These are phyloP conservation scores for Lerema accius DNA, from an alignment of 1,140 invertebrate genomes.

Conservation along the genomic window DNA sequence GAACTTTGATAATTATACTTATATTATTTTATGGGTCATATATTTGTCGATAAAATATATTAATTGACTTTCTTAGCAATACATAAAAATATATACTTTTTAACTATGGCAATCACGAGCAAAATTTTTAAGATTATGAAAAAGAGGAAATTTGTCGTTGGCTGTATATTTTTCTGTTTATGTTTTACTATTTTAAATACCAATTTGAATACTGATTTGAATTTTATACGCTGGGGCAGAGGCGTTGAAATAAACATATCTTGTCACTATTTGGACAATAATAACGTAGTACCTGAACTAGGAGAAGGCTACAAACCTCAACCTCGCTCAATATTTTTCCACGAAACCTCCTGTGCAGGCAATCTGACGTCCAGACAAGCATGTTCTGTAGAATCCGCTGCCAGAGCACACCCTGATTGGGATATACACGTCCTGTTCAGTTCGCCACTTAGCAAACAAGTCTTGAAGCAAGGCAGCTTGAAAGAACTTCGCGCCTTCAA, in stretches of 20 bases:
- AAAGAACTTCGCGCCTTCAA: slow-evolving; percentile 55
- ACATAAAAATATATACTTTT: not conserved
- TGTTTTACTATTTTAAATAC: slow-evolving; percentile 1
- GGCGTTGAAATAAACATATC: slow-evolving; percentile 36
- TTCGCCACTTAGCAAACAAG: slow-evolving; percentile 49
- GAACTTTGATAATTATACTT: too few species aligned
- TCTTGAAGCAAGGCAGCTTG: slow-evolving; percentile 11
- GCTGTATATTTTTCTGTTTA: slow-evolving; percentile 2
- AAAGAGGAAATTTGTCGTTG: slow-evolving; percentile 24
- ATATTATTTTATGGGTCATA: too few species aligned
- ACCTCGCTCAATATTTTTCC: slow-evolving; percentile 82
- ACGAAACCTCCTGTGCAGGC: slow-evolving; percentile 82
- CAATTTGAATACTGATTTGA: slow-evolving; percentile 7
- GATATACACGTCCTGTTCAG: slow-evolving; percentile 81
- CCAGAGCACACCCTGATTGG: slow-evolving; percentile 80
- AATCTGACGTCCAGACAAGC: slow-evolving; percentile 80
- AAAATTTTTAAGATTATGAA: slow-evolving; percentile 25
- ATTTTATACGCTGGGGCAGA: slow-evolving; percentile 17
- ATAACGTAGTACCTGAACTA: slow-evolving; percentile 36
- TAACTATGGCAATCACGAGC: slow-evolving; percentile 6
- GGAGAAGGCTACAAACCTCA: slow-evolving; percentile 36
- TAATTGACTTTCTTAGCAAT: too few species aligned
- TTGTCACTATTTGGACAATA: slow-evolving; percentile 42
- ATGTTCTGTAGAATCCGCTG: slow-evolving; percentile 85
- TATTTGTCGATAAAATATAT: too few species aligned